These are phyloP conservation scores for Drosophila vallismaia DNA, from an alignment of 2,888 invertebrate species.

Conservation along the genomic window DNA sequence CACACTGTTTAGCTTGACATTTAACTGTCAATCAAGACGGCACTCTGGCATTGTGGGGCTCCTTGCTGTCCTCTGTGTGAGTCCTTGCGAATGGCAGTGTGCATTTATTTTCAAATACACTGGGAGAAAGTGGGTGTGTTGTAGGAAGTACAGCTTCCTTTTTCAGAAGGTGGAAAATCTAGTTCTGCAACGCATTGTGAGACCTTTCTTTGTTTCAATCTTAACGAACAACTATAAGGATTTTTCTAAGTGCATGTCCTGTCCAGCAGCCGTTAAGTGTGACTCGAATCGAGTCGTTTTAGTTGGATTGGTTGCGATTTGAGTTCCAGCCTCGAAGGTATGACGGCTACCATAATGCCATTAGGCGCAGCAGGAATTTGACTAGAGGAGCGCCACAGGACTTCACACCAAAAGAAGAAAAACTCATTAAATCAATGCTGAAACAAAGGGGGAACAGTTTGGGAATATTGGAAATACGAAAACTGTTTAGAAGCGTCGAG, in stretches of 20 bases:
- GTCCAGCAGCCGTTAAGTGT: conserved; percentile 55
- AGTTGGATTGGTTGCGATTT: conserved; percentile 27
- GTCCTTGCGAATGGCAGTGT: conserved; percentile 20
- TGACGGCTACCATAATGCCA: conserved; percentile 73
- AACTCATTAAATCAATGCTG: conserved; percentile 69
- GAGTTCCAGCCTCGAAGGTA: conserved; percentile 41
- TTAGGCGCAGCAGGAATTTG: conserved; percentile 55
- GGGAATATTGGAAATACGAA: conserved; percentile 55
- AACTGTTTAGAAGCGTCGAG: conserved; percentile 47
- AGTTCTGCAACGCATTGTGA: too few relatives aligned
- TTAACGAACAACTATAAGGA: not conserved
- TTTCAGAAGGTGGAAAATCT: too few relatives aligned
- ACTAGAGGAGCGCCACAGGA: conserved; percentile 60
- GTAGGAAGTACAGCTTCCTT: not conserved
- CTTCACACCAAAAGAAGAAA: conserved; percentile 64
- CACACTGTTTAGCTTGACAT: conserved; percentile 77
- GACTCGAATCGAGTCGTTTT: conserved; percentile 46
- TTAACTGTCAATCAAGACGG: conserved; percentile 70
- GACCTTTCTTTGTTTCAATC: not conserved
- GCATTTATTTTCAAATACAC: conserved; percentile 10
- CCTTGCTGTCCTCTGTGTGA: conserved; percentile 35
- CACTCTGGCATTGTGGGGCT: conserved; percentile 56
- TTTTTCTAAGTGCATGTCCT: conserved; percentile 13
- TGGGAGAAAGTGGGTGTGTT: not conserved
- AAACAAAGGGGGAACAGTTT: conserved; percentile 42